Evolutionary conservation across 2,113 vertebrate species (phyloP), one percentile per base, ranked within the genome.

Genomic region (Syngnathoides biaculeatus): DNA sequence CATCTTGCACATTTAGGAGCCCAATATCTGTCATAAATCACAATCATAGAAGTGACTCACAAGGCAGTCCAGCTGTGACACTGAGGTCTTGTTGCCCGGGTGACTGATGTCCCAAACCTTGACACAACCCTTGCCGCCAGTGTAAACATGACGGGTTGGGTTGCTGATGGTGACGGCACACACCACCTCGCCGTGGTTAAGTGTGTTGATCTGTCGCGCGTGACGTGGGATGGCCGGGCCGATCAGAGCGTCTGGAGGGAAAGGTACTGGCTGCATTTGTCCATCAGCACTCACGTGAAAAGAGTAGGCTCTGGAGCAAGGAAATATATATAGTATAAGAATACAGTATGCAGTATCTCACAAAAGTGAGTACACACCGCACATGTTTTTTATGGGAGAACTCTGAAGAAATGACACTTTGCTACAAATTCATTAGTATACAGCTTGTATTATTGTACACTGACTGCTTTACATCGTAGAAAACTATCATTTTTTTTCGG

Each of bases 91-190:
- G 93, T 94, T 96, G 79, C 96, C 96, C 0, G 95, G 96, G 86
- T 98, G 95, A 90, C 96, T 96, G 91, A 98, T 97, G 86, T 98
- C 96, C 96, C 96, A 98, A 88, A 98, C 95, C 89, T 98, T 98
- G 71, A 98, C 96, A 0, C 96, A 98, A 52, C 96, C 96, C 79
- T 98, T 98, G 77, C 96, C 96, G 0, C 96, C 96, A 0, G 96
- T 98, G 90, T 98, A 98, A 82, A 98, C 96, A 26, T 98, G 96
- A 35, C 95, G 86, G 0, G 96, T 98, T 14, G 96, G 95, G 90
- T 97, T 97, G 92, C 96, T 98, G 89, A 98, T 98, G 86, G 96
- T 98, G 86, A 98, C 96, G 0, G 96, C 96, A 0, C 96, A 98
- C 13, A 98, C 96, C 89, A 96, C 96, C 86, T 98, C 96, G 0